These are phyloP conservation scores for Dolichoris vasculosae DNA, from an alignment of 1,140 invertebrate species.

Conservation along the genomic window DNA sequence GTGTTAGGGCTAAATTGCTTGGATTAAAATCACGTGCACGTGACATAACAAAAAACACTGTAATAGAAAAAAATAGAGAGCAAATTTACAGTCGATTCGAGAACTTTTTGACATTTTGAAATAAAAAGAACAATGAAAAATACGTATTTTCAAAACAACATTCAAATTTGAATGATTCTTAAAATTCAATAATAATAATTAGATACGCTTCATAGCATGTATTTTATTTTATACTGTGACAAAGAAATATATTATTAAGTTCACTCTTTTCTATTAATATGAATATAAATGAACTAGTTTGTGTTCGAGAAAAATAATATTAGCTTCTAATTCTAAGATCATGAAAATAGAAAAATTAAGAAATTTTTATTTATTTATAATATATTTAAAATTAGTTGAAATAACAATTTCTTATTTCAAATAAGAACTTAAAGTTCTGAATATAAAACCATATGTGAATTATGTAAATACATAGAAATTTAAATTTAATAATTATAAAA, in stretches of 20 bases:
- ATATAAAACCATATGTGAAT: too few relatives aligned
- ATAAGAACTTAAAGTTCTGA: too few relatives aligned
- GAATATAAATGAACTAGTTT: background rate
- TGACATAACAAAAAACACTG: background rate
- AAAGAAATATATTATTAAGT: background rate
- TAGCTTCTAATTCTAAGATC: too few relatives aligned
- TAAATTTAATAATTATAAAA: too few relatives aligned
- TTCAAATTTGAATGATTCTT: background rate
- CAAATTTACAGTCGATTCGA: background rate
- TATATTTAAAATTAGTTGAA: too few relatives aligned
- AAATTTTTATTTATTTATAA: too few relatives aligned
- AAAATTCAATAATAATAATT: background rate
- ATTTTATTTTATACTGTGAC: background rate
- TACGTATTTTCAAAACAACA: background rate
- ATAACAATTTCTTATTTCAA: too few relatives aligned
- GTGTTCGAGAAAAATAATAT: too few relatives aligned
- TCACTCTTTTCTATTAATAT: background rate
- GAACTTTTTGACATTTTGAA: background rate
- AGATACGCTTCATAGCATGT: background rate
- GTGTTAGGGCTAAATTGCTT: too few relatives aligned
- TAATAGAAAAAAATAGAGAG: background rate
- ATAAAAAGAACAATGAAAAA: background rate
- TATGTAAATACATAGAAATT: too few relatives aligned
- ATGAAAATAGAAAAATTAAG: too few relatives aligned
- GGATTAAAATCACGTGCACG: background rate